Evolutionary conservation across 2,113 vertebrate species (phyloP).

Genomic region (Hucho hucho): DNA sequence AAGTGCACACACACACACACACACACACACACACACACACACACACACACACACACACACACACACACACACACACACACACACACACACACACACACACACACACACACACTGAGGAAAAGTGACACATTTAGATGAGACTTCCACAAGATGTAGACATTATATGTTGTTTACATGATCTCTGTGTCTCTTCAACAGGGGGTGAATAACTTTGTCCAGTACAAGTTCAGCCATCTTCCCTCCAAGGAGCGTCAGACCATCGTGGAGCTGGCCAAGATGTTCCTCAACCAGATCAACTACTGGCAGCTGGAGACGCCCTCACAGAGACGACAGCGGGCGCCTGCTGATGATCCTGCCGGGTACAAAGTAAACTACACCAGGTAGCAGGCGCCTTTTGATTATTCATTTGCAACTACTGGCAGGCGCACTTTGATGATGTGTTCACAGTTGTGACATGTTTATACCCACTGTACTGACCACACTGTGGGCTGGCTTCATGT

Average conservation of each 20-base stretch:
- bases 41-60: neutral
- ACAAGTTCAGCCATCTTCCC: conserved; percentile 98
- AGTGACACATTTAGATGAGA: too few species aligned
- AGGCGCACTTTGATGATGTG: too few species aligned
- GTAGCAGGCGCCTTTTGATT: conserved; percentile 59
- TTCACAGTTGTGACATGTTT: too few species aligned
- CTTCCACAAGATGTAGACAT: neutral
- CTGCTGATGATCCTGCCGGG: conserved; percentile 85
- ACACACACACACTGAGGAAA: too few species aligned
- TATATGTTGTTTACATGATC: neutral
- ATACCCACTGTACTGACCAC: too few species aligned
- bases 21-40: neutral
- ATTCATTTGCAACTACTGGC: too few species aligned
- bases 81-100: too few species aligned
- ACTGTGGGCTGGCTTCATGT: too few species aligned
- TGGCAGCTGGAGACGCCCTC: conserved; percentile 98
- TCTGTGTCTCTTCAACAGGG: conserved; percentile 71
- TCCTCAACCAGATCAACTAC: conserved; percentile 98
- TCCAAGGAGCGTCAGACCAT: conserved; percentile 96
- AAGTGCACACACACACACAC: conserved; percentile 18
- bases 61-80: too few species aligned
- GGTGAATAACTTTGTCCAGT: conserved; percentile 98
- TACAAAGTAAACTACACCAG: conserved; percentile 99
- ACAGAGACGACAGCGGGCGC: conserved; percentile 85
- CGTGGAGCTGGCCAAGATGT: conserved; percentile 96